Evolutionary conservation across 2,113 vertebrate species (phyloP).

Genomic region (Pogonocichla stellata): DNA sequence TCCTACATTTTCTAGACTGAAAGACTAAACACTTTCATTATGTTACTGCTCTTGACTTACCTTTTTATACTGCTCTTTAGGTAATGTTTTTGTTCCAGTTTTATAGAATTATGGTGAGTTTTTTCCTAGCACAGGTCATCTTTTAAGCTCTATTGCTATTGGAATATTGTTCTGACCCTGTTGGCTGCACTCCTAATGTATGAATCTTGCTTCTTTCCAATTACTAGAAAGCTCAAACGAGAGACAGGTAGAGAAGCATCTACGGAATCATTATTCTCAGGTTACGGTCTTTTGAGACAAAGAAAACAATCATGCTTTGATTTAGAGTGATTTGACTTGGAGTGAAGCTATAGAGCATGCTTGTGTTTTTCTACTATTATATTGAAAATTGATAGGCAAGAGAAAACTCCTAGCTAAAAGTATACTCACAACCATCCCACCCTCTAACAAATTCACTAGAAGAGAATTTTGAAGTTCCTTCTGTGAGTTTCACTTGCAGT

Average conservation of each 20-base stretch:
- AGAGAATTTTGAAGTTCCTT: slow-evolving; percentile 25
- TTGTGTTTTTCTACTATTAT: neutral
- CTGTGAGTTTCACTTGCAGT: neutral
- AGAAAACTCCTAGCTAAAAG: slow-evolving; percentile 30
- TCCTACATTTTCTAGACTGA: neutral
- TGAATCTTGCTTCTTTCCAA: neutral
- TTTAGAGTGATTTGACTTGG: neutral
- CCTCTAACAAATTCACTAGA: slow-evolving; percentile 11
- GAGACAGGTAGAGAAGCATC: neutral
- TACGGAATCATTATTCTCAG: neutral
- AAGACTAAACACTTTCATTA: neutral
- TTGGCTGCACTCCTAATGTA: neutral
- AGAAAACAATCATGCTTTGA: neutral
- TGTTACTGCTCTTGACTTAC: neutral
- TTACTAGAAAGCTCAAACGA: neutral
- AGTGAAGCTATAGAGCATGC: neutral
- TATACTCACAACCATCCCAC: neutral
- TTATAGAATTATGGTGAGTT: neutral
- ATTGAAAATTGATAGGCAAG: neutral
- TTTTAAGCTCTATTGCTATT: neutral
- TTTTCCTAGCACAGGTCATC: neutral
- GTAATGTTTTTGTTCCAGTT: neutral
- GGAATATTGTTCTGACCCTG: neutral
- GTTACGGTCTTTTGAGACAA: neutral
- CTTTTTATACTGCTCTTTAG: neutral